A percentile compares a stretch with the other conserved stretches of the same genome.
phyloP scores from a whole-genome alignment of 2,888 invertebrate species.

The Zeuzera pyrina region DNA sequence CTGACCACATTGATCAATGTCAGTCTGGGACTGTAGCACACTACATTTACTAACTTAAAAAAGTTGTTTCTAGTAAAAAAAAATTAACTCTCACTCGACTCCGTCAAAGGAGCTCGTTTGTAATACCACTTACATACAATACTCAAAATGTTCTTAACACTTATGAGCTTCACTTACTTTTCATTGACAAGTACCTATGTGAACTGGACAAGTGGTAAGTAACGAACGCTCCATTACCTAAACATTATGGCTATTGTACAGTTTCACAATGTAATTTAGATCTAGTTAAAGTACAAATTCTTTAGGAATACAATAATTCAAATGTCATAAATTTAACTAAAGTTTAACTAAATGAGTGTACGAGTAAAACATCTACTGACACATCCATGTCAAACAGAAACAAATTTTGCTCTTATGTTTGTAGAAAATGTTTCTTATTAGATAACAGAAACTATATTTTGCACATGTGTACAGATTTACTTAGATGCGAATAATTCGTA shows the following conservation, averaged over 20 bases:
- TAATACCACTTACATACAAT: constrained; percentile 64
- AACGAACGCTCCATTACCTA: constrained; percentile 66
- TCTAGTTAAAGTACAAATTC: constrained; percentile 72
- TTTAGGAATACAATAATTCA: constrained; percentile 66
- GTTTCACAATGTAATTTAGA: constrained; percentile 68
- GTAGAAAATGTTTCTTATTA: constrained; percentile 57
- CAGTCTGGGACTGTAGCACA: constrained; percentile 63
- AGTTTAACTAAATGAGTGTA: constrained; percentile 58
- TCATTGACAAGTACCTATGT: constrained; percentile 56
- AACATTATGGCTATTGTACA: constrained; percentile 67
- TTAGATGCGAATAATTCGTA: constrained; percentile 50
- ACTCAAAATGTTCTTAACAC: constrained; percentile 68
- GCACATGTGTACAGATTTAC: constrained; percentile 54
- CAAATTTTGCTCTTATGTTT: constrained; percentile 56
- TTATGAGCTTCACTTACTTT: constrained; percentile 63
- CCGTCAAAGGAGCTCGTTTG: constrained; percentile 64
- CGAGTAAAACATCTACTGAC: constrained; percentile 56
- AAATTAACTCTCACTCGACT: constrained; percentile 65
- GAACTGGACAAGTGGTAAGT: constrained; percentile 55
- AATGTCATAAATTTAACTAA: constrained; percentile 68
- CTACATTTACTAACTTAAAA: constrained; percentile 68
- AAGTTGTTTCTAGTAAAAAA: constrained; percentile 56
- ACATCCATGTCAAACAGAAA: constrained; percentile 58
- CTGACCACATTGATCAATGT: constrained; percentile 57
- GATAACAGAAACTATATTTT: constrained; percentile 54